A percentile compares a stretch with the other conserved stretches of the same genome.
phyloP scores from a whole-genome alignment of 23 tunicate genomes.

The Halocynthia roretzi region DNA sequence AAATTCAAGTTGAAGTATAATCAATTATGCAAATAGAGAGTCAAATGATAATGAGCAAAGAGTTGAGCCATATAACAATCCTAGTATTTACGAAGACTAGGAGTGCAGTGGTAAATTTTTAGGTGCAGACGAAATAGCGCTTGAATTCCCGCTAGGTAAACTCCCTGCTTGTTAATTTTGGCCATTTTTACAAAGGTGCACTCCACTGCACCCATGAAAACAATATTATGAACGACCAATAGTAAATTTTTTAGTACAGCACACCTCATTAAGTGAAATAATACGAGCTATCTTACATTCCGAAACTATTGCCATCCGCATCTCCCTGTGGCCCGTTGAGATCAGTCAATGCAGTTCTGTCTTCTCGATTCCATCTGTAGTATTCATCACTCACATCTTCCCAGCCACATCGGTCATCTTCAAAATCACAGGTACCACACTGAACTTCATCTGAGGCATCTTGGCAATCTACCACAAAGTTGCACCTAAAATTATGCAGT shows the following conservation, averaged over 20 bases:
- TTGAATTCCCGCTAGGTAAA: too few relatives aligned
- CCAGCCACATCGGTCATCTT: constrained; percentile 62
- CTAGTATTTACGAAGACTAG: too few relatives aligned
- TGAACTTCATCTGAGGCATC: constrained; percentile 68
- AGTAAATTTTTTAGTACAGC: neutral
- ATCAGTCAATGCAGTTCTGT: constrained; percentile 47
- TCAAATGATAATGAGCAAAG: too few relatives aligned
- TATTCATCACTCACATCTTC: constrained; percentile 70
- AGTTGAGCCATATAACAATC: too few relatives aligned
- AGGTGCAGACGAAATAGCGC: too few relatives aligned
- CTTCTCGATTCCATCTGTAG: constrained; percentile 76
- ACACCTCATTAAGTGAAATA: neutral
- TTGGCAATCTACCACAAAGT: constrained; percentile 55
- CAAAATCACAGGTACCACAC: constrained; percentile 85
- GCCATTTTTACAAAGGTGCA: too few relatives aligned
- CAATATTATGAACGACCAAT: too few relatives aligned
- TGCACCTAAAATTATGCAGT: constrained; percentile 38
- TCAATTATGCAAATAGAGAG: too few relatives aligned
- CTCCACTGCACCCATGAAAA: too few relatives aligned
- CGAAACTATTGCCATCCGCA: constrained; percentile 59
- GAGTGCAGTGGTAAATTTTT: too few relatives aligned
- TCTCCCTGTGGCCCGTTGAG: constrained; percentile 70
- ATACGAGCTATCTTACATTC: constrained; percentile 45
- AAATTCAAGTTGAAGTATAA: too few relatives aligned
- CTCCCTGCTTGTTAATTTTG: too few relatives aligned